phyloP scores from a whole-genome alignment of 2,888 invertebrate genomes.

The Emmelina monodactyla region DNA sequence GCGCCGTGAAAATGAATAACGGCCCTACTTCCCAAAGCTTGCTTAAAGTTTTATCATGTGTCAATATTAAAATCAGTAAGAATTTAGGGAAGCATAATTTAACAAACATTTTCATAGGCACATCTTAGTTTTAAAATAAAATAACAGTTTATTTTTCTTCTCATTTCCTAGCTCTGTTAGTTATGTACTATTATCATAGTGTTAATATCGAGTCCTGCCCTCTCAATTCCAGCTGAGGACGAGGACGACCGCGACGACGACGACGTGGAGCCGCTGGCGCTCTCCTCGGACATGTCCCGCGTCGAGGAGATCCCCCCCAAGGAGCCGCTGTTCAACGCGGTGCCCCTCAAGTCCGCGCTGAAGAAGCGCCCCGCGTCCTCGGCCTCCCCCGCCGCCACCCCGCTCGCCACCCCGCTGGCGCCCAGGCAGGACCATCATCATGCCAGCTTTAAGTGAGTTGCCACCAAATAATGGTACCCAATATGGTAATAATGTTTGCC shows the following conservation, averaged over 20 bases:
- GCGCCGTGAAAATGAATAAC: no score
- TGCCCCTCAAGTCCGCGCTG: slow-evolving; percentile 90
- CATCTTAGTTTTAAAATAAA: no score
- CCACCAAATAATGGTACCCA: no score
- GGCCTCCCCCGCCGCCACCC: slow-evolving; percentile 72
- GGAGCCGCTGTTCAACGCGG: slow-evolving; percentile 89
- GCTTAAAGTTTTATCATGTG: no score
- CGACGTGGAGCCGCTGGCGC: slow-evolving; percentile 69
- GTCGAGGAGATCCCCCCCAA: slow-evolving; percentile 93
- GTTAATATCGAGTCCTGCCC: no score
- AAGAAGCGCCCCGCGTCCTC: slow-evolving; percentile 82
- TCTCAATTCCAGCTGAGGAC: slow-evolving; percentile 37
- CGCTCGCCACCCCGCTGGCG: slow-evolving; percentile 50
- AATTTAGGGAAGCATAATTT: no score
- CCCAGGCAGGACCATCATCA: slow-evolving; percentile 77
- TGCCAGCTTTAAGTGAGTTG: slow-evolving; percentile 79
- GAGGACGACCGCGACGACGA: slow-evolving; percentile 74
- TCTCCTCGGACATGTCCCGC: slow-evolving; percentile 77
- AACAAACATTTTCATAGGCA: no score
- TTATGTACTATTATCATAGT: no score
- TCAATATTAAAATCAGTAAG: no score
- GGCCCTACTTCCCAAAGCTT: no score
- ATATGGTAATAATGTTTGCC: neutral
- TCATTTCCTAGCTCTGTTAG: no score
- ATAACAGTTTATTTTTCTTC: no score